phyloP scores from a whole-genome alignment of 2,888 invertebrate genomes.

The Clanis bilineata region DNA sequence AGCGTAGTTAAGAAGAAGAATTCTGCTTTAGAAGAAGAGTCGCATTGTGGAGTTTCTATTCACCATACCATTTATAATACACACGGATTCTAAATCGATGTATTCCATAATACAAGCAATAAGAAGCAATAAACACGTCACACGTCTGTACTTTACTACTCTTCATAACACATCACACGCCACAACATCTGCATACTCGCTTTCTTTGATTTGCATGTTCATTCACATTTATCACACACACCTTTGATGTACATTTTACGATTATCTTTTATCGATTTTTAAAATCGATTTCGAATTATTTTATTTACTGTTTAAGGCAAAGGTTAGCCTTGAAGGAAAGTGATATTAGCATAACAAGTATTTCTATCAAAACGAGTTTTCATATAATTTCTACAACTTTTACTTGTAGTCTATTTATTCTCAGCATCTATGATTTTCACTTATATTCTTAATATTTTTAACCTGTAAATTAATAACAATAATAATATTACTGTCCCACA shows the following conservation, averaged over 20 bases:
- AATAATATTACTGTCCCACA: too few species aligned
- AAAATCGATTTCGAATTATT: background rate
- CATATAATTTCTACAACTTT: background rate
- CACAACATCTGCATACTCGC: conserved; percentile 23
- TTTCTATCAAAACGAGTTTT: background rate
- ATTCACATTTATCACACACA: conserved; percentile 24
- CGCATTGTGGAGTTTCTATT: too few species aligned
- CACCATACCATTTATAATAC: too few species aligned
- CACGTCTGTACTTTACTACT: conserved; percentile 21
- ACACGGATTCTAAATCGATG: background rate
- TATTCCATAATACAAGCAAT: background rate
- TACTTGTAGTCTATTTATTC: background rate
- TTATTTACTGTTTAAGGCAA: background rate
- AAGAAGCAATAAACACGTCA: conserved; percentile 2
- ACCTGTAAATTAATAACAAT: background rate
- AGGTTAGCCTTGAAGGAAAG: background rate
- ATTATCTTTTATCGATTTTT: background rate
- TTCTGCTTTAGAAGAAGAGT: too few species aligned
- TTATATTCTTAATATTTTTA: background rate
- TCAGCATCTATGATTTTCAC: background rate
- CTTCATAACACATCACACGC: conserved; percentile 21
- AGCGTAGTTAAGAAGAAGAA: too few species aligned
- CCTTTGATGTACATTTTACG: background rate
- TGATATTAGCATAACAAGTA: background rate
- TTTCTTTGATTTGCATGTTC: conserved; percentile 43